Evolutionary conservation across 2,113 vertebrate genomes (phyloP).

Genomic region (Zingel zingel): DNA sequence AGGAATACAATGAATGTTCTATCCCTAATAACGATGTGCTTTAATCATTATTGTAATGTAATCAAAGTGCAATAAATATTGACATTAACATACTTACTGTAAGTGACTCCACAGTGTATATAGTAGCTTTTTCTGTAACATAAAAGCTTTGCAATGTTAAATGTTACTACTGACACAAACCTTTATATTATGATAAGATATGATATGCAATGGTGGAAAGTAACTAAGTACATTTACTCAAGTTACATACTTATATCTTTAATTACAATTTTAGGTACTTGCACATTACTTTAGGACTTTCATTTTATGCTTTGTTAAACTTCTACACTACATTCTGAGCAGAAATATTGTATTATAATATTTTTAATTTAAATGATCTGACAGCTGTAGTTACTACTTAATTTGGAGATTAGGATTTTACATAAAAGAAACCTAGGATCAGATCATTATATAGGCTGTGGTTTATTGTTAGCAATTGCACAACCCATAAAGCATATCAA

Average conservation of each 20-base stretch:
- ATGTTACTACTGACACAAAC: not conserved
- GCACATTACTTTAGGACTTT: not conserved
- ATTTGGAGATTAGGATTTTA: not conserved
- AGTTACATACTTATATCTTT: not conserved
- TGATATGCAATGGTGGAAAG: not conserved
- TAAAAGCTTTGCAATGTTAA: not conserved
- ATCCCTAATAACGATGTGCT: conserved; percentile 71
- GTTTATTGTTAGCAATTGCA: not conserved
- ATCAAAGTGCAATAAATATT: conserved; percentile 81
- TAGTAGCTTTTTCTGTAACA: not conserved
- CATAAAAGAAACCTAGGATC: not conserved
- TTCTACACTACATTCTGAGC: not conserved
- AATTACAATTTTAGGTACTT: not conserved
- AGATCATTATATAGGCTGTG: not conserved
- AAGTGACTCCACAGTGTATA: not conserved
- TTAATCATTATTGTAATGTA: conserved; percentile 77
- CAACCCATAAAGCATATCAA: not conserved
- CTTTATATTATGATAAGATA: not conserved
- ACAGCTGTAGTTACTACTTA: not conserved
- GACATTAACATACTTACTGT: conserved; percentile 32
- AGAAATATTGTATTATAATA: not conserved
- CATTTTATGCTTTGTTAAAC: not conserved
- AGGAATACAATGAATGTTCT: conserved; percentile 72
- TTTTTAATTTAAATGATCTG: conserved; percentile 1
- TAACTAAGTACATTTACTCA: not conserved